phyloP scores from a whole-genome alignment of 2,888 invertebrate genomes.

The Xanthorhoe spadicearia region DNA sequence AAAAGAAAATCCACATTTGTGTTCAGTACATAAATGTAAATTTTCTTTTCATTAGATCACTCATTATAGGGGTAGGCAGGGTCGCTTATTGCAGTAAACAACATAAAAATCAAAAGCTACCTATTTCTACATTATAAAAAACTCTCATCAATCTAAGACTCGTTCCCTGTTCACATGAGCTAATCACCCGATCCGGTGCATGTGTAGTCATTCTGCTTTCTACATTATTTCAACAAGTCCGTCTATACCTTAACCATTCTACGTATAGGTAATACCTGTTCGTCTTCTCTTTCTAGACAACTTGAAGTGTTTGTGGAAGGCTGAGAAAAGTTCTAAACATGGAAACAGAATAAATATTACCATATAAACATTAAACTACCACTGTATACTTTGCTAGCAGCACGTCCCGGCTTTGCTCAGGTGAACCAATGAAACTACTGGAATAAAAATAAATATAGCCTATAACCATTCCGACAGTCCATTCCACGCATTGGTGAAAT shows the following conservation, averaged over 20 bases:
- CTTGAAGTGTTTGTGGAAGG: not conserved
- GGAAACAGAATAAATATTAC: not conserved
- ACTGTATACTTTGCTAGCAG: not conserved
- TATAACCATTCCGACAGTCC: too few species aligned
- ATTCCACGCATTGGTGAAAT: too few species aligned
- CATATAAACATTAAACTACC: not conserved
- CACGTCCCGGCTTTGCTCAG: too few species aligned
- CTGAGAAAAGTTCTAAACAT: not conserved
- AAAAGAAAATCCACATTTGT: too few species aligned
- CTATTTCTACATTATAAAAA: too few species aligned
- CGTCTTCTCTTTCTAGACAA: constrained; percentile 21
- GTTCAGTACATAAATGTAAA: too few species aligned
- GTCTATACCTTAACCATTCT: constrained; percentile 51
- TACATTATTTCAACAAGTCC: constrained; percentile 73
- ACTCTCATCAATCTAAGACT: not conserved
- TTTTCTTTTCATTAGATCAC: too few species aligned
- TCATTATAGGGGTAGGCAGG: too few species aligned
- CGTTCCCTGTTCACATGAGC: constrained; percentile 52
- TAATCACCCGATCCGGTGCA: constrained; percentile 59
- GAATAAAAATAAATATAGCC: too few species aligned
- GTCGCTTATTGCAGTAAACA: too few species aligned
- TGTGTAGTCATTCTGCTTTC: constrained; percentile 75
- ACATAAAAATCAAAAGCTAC: too few species aligned
- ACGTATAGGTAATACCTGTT: constrained; percentile 12
- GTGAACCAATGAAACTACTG: too few species aligned